phyloP scores from a whole-genome alignment of 2,888 invertebrate genomes.

The Hemicrepidius hirtus region DNA sequence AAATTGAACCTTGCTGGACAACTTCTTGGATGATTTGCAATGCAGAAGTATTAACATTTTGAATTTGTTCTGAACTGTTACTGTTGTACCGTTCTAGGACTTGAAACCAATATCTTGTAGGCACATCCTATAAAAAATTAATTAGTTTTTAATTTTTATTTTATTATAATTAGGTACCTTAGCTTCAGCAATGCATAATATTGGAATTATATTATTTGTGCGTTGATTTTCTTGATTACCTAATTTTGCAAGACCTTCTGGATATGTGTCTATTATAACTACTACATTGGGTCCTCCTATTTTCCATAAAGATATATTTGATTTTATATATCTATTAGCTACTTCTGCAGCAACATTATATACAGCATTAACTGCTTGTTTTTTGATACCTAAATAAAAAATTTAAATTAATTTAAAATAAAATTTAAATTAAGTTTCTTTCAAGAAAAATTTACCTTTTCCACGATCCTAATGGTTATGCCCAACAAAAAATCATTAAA shows the following conservation, averaged over 20 bases:
- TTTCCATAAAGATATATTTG: constrained; percentile 72
- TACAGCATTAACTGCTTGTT: constrained; percentile 74
- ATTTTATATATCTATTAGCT: constrained; percentile 71
- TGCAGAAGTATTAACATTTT: constrained; percentile 53
- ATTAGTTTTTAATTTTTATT: not conserved
- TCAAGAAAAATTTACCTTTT: constrained; percentile 36
- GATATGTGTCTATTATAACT: constrained; percentile 80
- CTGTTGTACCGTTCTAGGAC: constrained; percentile 56
- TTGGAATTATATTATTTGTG: constrained; percentile 70
- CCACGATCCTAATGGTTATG: constrained; percentile 16
- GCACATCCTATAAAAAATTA: constrained; percentile 61
- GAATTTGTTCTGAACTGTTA: constrained; percentile 46
- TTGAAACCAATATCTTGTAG: constrained; percentile 66
- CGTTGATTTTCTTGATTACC: constrained; percentile 70
- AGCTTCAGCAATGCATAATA: constrained; percentile 81
- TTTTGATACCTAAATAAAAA: constrained; percentile 74
- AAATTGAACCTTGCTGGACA: constrained; percentile 67
- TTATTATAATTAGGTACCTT: constrained; percentile 68
- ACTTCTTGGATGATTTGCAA: constrained; percentile 60
- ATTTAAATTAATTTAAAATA: not conserved
- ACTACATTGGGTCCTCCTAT: constrained; percentile 78
- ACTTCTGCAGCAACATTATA: constrained; percentile 76
- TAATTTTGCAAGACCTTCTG: constrained; percentile 75
- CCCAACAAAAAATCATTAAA: constrained; percentile 19
- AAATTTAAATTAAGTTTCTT: too few species aligned